Evolutionary conservation across 1,140 invertebrate genomes (phyloP).

Genomic region (Papilio machaon): DNA sequence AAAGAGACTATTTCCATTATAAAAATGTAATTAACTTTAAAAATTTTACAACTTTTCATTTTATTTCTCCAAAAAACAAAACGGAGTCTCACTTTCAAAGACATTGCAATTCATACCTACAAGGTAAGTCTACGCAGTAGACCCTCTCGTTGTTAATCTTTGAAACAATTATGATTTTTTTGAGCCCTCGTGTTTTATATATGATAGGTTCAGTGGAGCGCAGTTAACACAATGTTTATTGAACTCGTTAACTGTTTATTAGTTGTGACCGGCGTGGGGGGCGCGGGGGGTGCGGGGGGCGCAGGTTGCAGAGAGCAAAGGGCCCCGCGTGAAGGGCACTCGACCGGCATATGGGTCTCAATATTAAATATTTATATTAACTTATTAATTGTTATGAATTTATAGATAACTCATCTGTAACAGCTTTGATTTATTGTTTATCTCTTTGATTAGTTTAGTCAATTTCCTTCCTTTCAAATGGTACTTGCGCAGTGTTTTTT

Average conservation of each 20-base stretch:
- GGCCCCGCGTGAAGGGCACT: background rate
- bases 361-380: slow-evolving; percentile 10
- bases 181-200: slow-evolving; percentile 54
- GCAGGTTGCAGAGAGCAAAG: too few species aligned
- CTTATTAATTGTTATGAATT: background rate
- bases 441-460: too few species aligned
- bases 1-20: too few species aligned
- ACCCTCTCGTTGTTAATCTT: slow-evolving; percentile 42
- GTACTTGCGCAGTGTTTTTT: too few species aligned
- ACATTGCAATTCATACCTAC: background rate
- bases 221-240: slow-evolving; percentile 67
- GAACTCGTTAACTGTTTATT: slow-evolving; percentile 35
- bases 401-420: background rate
- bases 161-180: slow-evolving; percentile 56
- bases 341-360: background rate
- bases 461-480: background rate
- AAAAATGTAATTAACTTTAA: too few species aligned
- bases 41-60: too few species aligned
- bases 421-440: background rate
- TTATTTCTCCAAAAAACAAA: background rate
- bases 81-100: background rate
- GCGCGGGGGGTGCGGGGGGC: background rate
- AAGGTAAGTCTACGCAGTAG: background rate
- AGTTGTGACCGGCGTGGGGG: background rate
- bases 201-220: slow-evolving; percentile 63